Conservation (phyloP, 2,888 invertebrate species). For the Ophion ventricosus region DNA sequence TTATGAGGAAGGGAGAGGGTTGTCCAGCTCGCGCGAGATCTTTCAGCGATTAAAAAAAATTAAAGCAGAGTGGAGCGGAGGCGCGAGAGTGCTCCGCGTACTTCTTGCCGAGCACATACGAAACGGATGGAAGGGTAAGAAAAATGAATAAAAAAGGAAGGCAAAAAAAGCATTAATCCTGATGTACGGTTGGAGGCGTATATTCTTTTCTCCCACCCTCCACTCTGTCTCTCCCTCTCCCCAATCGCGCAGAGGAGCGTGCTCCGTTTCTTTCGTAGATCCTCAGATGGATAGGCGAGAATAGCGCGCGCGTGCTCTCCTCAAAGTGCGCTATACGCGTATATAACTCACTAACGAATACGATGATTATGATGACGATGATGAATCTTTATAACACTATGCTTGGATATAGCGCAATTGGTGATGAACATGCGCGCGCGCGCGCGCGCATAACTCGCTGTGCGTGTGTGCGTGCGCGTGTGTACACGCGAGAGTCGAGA, state of each 20-base stretch:
- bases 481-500: slow-evolving; percentile 8
- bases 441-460: slow-evolving; percentile 10
- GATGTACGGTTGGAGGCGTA: slow-evolving; percentile 4
- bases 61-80: slow-evolving; percentile 33
- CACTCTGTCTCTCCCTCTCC: not conserved
- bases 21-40: slow-evolving; percentile 51
- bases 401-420: slow-evolving; percentile 59
- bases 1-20: slow-evolving; percentile 29
- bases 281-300: slow-evolving; percentile 55
- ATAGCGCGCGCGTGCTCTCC: slow-evolving; percentile 40
- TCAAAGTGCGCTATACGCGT: slow-evolving; percentile 9
- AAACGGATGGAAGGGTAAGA: slow-evolving; percentile 58
- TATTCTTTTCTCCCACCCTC: not conserved
- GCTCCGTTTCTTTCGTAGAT: slow-evolving; percentile 60
- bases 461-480: not conserved
- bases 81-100: slow-evolving; percentile 22
- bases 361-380: slow-evolving; percentile 65
- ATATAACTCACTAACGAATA: slow-evolving; percentile 62
- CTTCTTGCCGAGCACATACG: slow-evolving; percentile 45
- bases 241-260: slow-evolving; percentile 8
- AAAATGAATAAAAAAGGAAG: slow-evolving; percentile 32
- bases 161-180: slow-evolving; percentile 39
- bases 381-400: slow-evolving; percentile 63
- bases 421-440: slow-evolving; percentile 22
- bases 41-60: slow-evolving; percentile 60